phyloP scores from a whole-genome alignment of 2,797 vertebrate species.

The Furcifer pardalis region DNA sequence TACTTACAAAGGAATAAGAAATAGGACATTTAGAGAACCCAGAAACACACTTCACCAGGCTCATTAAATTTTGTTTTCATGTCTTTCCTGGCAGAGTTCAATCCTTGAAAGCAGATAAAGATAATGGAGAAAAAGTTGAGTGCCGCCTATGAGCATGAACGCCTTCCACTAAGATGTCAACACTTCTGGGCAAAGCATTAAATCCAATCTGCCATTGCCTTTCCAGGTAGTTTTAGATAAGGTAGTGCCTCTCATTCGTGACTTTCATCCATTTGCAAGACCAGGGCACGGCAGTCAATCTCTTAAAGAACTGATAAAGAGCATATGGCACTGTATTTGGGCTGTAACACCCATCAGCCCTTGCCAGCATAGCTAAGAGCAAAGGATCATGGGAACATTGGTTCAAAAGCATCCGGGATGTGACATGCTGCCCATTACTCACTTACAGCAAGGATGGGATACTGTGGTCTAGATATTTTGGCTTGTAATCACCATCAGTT shows the following conservation, averaged over 20 bases:
- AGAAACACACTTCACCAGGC: neutral
- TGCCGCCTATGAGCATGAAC: neutral
- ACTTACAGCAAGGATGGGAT: no score
- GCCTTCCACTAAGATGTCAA: neutral
- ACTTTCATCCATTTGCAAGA: neutral
- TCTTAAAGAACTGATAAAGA: neutral
- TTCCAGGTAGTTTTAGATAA: neutral
- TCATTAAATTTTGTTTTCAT: slow-evolving; percentile 1
- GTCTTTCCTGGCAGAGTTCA: neutral
- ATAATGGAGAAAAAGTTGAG: neutral
- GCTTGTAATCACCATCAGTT: no score
- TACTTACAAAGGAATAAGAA: neutral
- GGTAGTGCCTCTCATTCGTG: neutral
- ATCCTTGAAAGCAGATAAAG: neutral
- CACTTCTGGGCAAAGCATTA: neutral
- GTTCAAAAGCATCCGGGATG: no score
- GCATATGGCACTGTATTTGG: no score
- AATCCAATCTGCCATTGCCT: neutral
- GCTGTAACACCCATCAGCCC: no score
- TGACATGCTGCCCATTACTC: no score
- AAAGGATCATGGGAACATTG: no score
- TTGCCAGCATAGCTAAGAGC: no score
- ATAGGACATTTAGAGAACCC: neutral
- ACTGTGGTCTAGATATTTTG: neutral
- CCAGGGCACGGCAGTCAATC: neutral